Percentiles rank a stretch among this genome's conserved stretches.
phyloP scores from a whole-genome alignment of 2,888 invertebrate genomes.

The Glyphotaelius pellucidus region DNA sequence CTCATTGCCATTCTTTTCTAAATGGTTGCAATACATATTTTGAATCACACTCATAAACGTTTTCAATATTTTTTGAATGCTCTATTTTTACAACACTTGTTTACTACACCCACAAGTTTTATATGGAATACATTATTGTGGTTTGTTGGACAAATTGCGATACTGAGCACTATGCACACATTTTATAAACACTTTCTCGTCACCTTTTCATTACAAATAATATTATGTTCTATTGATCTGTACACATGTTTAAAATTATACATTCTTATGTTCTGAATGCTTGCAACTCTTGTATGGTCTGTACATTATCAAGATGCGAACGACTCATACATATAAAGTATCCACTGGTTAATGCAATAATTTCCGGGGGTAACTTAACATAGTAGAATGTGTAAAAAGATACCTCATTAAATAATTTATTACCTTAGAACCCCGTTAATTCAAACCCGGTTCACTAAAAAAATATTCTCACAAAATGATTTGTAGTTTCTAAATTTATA shows the following conservation, averaged over 20 bases:
- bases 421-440: too few relatives aligned
- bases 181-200: not conserved
- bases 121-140: not conserved
- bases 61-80: slow-evolving; percentile 23
- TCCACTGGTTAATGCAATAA: not conserved
- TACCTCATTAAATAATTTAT: too few relatives aligned
- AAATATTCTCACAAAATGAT: too few relatives aligned
- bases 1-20: slow-evolving; percentile 5
- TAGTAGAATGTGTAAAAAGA: too few relatives aligned
- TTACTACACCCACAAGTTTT: not conserved
- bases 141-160: not conserved
- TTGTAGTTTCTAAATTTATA: too few relatives aligned
- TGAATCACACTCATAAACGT: slow-evolving; percentile 14
- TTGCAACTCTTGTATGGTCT: not conserved
- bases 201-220: not conserved
- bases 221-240: not conserved
- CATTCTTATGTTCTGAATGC: not conserved
- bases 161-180: not conserved
- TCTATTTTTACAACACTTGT: not conserved
- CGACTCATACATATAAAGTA: not conserved
- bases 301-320: not conserved
- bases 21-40: slow-evolving; percentile 28
- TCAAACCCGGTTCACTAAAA: too few relatives aligned
- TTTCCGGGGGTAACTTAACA: not conserved
- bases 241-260: not conserved